A percentile compares a stretch with the other conserved stretches of the same genome.
Evolutionary conservation across 2,888 invertebrate genomes (phyloP).

Genomic region (Minunthozetes semirufus): DNA sequence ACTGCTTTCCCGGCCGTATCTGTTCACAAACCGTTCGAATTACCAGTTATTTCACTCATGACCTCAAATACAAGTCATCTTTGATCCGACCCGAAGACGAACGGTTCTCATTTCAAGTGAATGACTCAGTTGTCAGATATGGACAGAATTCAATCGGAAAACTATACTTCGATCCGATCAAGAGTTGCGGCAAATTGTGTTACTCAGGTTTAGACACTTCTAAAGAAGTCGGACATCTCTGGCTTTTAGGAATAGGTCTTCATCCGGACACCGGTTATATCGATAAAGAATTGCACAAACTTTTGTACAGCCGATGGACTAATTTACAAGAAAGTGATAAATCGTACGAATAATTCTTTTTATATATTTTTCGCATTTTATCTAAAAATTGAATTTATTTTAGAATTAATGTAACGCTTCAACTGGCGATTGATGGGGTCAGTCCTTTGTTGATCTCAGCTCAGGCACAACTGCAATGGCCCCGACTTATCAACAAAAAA

Average conservation of each 20-base stretch:
- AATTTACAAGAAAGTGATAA: conserved; percentile 26
- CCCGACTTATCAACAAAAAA: conserved; percentile 51
- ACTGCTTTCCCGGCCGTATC: conserved; percentile 63
- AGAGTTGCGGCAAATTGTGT: conserved; percentile 64
- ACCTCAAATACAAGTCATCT: conserved; percentile 29
- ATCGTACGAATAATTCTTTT: not conserved
- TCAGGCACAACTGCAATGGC: conserved; percentile 64
- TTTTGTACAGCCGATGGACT: conserved; percentile 57
- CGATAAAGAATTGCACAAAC: conserved; percentile 61
- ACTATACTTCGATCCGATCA: conserved; percentile 63
- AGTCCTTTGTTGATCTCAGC: conserved; percentile 60
- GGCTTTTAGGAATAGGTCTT: conserved; percentile 60
- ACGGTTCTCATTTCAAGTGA: conserved; percentile 32
- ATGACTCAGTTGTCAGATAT: conserved; percentile 20
- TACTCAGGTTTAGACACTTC: conserved; percentile 64
- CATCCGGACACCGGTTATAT: conserved; percentile 62
- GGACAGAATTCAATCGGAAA: conserved; percentile 51
- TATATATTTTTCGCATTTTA: not conserved
- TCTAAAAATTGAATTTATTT: conserved; percentile 47
- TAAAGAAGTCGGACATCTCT: conserved; percentile 57
- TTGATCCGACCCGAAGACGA: conserved; percentile 36
- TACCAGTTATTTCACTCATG: conserved; percentile 28
- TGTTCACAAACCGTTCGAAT: conserved; percentile 23
- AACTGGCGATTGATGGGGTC: conserved; percentile 66
- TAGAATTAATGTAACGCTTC: conserved; percentile 63